Evolutionary conservation across 2,888 invertebrate genomes (phyloP), one percentile per base, ranked within the genome.

Genomic region (Orchesellides sinensis): DNA sequence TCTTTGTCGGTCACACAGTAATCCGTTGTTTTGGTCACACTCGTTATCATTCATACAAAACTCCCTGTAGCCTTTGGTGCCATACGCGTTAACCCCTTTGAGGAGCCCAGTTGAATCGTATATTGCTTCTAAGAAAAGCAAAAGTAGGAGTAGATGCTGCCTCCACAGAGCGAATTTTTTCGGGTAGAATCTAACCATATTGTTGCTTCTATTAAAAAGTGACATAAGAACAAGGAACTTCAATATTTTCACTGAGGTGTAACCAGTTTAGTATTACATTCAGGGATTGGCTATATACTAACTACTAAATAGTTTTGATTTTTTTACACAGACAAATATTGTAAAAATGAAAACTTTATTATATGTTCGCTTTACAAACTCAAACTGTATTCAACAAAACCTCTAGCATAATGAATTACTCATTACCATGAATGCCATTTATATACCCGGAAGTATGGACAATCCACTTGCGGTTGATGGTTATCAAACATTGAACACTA

Each of bases 131-230:
- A 79, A 21, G 52, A 79, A 70, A 10, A 79, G 70, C 10, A 79
- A 25, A 3, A 79, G 56, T 4, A 72, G 54, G 19, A 79, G 52
- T 1, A 70, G 25, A 6, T 63, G 65, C 12, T 59, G 69, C 35
- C 69, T 69, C 78, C 78, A 78, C 27, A 72, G 35, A 0, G 35
- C 74, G 19, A 74, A 65, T 10, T 74, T 74, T 6, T 74, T 74
- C 14, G 74, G 74, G 25, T 74, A 74, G 12, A 74, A 65, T 63
- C 14, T 63, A 12, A 52, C 65, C 74, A 74, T 74, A n/a, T 6
- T 61, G 4, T 10, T 10, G 49, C 5, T 10, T 32, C 10, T 10
- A 32, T 6, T 32, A 6, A 10, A 32, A 5, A 6, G 32, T 6
- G 10, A 32, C 32, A 32, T 10, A 32, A 32, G 10, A 32, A 6